Base-by-base conservation (phyloP, 2,113 vertebrate genomes). In the Sander vitreus region DNA sequence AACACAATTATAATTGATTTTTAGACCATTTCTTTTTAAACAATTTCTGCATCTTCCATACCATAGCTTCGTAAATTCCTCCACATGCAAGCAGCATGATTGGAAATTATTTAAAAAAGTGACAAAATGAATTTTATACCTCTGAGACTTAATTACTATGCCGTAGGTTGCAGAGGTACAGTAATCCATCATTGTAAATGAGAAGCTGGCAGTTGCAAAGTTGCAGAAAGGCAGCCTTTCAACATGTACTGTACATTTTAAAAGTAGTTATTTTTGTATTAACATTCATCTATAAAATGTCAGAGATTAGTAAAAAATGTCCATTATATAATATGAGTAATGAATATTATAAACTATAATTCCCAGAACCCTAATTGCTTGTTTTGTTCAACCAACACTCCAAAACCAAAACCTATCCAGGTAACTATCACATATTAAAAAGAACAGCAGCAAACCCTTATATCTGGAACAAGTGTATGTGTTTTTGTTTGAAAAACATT, bases 51-150 rank as follows among this genome's bases (percentile, higher is more conserved):
- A 23, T 23, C 57, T 23, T 74, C 48, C 6, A 11, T 48, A 50
- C 48, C 6, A 16, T 30, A n/a, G 2, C 11, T 59, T 59, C 45
- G 5, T 51, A 51, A 10, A 39, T 36, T 74, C 30, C 5, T 5
- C 7, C 23, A 14, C 2, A 16, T 54, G 13, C 51, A 71, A 43
- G 39, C 16, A 5, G 4, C 3, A 14, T 75, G 0, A 51, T 15
- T 36, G 39, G 11, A 43, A 11, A 43, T 43, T 1, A 43, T 39
- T 39, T 39, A 43, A 43, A 43, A 12, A 51, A 60, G 23, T 27
- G 7, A 23, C 43, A 51, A 51, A 0, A 0, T 7, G 0, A 39
- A 21, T 43, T 21, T 6, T 0, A 43, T 63, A 2, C 5, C 14
- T 14, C 6, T 74, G 3, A 62, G 51, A 43, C 6, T 30, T 66